phyloP scores from a whole-genome alignment of 2,113 vertebrate genomes.

The Alosa alosa region DNA sequence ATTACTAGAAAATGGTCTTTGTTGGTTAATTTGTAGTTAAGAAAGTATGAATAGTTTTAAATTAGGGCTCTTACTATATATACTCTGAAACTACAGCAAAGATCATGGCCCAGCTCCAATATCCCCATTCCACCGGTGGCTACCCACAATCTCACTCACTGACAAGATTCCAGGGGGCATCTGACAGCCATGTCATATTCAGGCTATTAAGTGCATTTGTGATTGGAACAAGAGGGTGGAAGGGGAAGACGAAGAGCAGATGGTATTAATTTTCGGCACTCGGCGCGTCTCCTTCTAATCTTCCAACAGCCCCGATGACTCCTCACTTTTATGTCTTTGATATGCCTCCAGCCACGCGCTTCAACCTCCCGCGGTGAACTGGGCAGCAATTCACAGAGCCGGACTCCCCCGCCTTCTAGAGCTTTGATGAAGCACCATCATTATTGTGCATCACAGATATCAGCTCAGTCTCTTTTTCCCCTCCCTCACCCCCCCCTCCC shows the following conservation, averaged over 20 bases:
- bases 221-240: neutral
- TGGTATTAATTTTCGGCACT: neutral
- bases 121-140: neutral
- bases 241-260: neutral
- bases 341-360: constrained; percentile 14
- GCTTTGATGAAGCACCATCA: neutral
- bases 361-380: neutral
- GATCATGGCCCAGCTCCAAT: neutral
- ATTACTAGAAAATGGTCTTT: neutral
- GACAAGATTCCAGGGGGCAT: neutral
- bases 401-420: neutral
- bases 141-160: neutral
- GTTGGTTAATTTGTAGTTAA: neutral
- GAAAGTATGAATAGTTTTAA: neutral
- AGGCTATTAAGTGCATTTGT: neutral
- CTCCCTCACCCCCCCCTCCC: neutral
- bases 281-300: neutral
- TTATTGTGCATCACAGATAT: neutral
- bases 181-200: neutral
- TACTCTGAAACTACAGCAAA: neutral
- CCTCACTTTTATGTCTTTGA: neutral
- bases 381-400: constrained; percentile 4
- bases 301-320: neutral
- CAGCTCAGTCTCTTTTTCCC: neutral
- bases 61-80: neutral